Percentiles rank a stretch among this genome's conserved stretches.
These are phyloP conservation scores for Helogale parvula DNA, from an alignment of 2,113 vertebrate genomes.

Conservation along the genomic window DNA sequence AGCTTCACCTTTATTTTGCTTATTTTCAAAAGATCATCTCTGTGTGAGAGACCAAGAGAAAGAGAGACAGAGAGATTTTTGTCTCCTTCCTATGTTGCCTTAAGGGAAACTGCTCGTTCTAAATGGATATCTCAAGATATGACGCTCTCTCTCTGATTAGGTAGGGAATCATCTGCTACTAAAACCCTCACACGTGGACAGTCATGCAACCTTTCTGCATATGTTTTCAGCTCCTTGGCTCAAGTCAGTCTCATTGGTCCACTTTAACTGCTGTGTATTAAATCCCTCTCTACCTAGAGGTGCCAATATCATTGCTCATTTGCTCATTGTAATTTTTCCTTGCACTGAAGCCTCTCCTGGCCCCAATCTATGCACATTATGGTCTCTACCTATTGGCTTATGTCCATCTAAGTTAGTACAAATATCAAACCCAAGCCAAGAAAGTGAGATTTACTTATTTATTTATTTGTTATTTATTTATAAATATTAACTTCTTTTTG, in stretches of 20 bases:
- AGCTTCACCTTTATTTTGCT: not conserved
- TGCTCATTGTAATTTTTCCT: not conserved
- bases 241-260: not conserved
- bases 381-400: not conserved
- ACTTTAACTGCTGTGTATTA: not conserved
- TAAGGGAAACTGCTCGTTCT: not conserved
- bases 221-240: not conserved
- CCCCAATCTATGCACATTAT: not conserved
- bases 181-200: rapidly evolving
- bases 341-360: not conserved
- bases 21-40: not conserved
- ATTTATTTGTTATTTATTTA: no score
- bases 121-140: rapidly evolving
- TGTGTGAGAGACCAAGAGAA: not conserved
- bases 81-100: not conserved
- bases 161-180: no score
- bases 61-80: not conserved
- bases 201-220: no score
- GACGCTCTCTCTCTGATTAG: no score
- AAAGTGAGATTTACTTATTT: not conserved
- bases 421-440: not conserved
- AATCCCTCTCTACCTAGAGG: no score
- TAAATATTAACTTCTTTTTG: no score
- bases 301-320: not conserved
- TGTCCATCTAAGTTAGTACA: not conserved